Conservation (phyloP, 2,797 vertebrate genomes). For the Poliocrania exsul region DNA sequence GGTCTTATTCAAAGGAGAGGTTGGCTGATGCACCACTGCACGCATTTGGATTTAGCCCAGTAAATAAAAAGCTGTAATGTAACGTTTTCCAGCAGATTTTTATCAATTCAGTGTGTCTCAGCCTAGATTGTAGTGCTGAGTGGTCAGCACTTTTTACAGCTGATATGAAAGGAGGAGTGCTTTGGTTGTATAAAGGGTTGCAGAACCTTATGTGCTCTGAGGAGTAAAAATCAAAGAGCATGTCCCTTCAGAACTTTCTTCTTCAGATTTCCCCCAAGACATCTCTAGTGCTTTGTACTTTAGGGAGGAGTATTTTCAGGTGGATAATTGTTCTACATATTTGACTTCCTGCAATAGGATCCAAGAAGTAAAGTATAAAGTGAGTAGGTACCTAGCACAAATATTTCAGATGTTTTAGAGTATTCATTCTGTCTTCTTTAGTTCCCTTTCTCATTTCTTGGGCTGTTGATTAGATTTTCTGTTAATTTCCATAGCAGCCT, state of each 20-base stretch:
- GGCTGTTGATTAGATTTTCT: slow-evolving; percentile 35
- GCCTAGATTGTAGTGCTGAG: not conserved
- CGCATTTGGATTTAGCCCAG: not conserved
- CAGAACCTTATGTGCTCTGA: not conserved
- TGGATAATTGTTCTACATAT: not conserved
- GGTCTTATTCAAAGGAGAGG: not conserved
- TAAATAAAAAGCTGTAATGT: not conserved
- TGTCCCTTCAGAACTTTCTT: not conserved
- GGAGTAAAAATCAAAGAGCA: not conserved
- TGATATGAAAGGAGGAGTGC: not conserved
- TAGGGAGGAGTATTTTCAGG: not conserved
- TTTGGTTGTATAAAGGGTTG: not conserved
- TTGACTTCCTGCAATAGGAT: not conserved
- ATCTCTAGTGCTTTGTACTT: not conserved
- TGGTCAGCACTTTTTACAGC: not conserved
- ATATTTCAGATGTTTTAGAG: not conserved
- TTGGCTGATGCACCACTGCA: not conserved
- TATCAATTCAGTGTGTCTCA: not conserved
- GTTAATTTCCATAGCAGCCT: not conserved
- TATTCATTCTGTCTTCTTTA: not conserved
- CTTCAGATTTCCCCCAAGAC: not conserved
- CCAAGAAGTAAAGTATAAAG: not conserved
- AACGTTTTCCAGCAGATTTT: not conserved
- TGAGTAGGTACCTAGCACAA: fast-evolving
- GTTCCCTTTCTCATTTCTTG: slow-evolving; percentile 15